A percentile compares a stretch with the other conserved stretches of the same genome.
phyloP scores from a whole-genome alignment of 2,113 vertebrate genomes.

The Uria aalge region DNA sequence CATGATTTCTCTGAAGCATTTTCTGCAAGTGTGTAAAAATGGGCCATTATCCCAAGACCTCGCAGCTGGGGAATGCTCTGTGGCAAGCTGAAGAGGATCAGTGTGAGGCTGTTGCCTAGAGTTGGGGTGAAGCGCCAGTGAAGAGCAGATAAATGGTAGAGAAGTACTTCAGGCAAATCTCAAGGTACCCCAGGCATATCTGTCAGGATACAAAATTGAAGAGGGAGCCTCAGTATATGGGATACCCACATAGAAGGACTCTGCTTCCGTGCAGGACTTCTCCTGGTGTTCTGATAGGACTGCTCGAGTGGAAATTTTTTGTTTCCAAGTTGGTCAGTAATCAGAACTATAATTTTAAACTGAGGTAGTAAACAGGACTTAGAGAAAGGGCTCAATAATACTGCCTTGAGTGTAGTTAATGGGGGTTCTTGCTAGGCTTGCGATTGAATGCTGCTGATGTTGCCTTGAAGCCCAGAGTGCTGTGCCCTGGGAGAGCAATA shows the following conservation, averaged over 20 bases:
- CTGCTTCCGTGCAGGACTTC: background rate
- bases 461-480: background rate
- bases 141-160: background rate
- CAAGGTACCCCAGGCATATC: background rate
- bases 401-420: background rate
- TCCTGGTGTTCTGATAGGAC: background rate
- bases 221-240: background rate
- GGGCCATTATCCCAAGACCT: background rate
- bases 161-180: background rate
- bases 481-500: background rate
- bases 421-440: background rate
- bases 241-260: fast-evolving
- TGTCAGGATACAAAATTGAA: background rate
- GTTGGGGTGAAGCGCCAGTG: background rate
- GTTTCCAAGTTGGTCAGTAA: background rate
- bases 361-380: background rate
- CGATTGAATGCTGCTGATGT: background rate
- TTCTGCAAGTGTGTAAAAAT: background rate
- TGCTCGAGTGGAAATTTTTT: background rate
- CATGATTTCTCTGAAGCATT: background rate
- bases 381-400: background rate
- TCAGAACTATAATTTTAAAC: background rate
- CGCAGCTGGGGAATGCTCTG: background rate
- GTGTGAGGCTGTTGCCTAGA: background rate
- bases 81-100: background rate